These are phyloP conservation scores for Tyto alba DNA, from an alignment of 2,113 vertebrate genomes.

Conservation along the genomic window DNA sequence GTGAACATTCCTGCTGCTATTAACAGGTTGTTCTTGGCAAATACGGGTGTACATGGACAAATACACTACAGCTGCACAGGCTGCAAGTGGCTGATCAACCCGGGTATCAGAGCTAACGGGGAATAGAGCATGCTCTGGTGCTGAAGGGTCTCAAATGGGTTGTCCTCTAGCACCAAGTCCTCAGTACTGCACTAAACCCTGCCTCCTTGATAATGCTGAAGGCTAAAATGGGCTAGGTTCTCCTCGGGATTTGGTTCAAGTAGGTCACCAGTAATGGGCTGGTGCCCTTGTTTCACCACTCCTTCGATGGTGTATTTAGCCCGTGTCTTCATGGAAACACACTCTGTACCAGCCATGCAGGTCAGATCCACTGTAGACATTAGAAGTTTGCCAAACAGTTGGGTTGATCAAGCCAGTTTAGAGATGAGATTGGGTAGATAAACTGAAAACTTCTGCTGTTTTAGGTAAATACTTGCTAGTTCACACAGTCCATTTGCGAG, in stretches of 20 bases:
- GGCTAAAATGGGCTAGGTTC: background rate
- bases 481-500: rapidly evolving
- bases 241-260: background rate
- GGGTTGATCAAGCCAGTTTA: background rate
- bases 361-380: background rate
- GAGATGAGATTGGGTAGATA: background rate
- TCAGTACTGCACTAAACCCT: background rate
- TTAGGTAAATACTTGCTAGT: background rate
- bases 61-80: background rate
- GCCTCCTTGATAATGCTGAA: background rate
- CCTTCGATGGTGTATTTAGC: background rate
- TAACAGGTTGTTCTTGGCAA: background rate
- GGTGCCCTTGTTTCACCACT: background rate
- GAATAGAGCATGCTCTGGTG: background rate
- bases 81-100: background rate
- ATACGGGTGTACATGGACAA: background rate
- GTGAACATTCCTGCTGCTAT: background rate
- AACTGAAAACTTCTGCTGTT: background rate
- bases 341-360: background rate
- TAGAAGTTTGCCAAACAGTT: background rate
- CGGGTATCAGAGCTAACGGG: background rate
- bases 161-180: background rate
- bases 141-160: background rate
- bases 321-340: background rate
- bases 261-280: background rate